These are phyloP conservation scores for Coelinius sp. DNA, from an alignment of 2,888 invertebrate genomes.

Conservation along the genomic window DNA sequence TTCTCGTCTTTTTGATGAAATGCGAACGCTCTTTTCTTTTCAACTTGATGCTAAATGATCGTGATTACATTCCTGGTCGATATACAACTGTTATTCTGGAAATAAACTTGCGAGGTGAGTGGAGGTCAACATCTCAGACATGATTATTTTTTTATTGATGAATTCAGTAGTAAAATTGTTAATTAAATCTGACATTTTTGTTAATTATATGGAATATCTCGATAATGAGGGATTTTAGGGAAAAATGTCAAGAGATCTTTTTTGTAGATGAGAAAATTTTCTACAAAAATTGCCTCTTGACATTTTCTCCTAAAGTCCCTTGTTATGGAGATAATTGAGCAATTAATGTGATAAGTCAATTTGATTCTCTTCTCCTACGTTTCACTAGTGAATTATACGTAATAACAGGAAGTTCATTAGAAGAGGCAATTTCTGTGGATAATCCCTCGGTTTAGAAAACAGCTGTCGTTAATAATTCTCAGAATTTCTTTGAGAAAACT, in stretches of 20 bases:
- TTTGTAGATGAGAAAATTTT: too few relatives aligned
- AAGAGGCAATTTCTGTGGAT: constrained; percentile 6
- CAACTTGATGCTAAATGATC: not conserved
- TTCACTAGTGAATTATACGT: not conserved
- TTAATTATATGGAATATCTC: not conserved
- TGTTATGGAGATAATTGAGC: too few relatives aligned
- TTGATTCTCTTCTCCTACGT: not conserved
- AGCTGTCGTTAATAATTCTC: not conserved
- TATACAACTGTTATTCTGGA: not conserved
- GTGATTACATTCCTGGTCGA: not conserved
- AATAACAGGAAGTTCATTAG: constrained; percentile 46
- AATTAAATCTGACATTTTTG: not conserved
- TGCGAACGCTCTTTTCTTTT: not conserved
- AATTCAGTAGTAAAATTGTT: not conserved
- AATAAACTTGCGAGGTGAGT: not conserved
- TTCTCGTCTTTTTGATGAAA: not conserved
- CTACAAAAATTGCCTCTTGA: too few relatives aligned
- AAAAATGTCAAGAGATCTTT: too few relatives aligned
- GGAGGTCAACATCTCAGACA: not conserved
- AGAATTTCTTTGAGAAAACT: not conserved
- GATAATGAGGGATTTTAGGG: too few relatives aligned
- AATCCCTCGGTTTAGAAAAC: not conserved
- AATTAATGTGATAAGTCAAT: too few relatives aligned
- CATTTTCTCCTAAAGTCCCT: too few relatives aligned
- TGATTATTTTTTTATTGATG: not conserved